These are phyloP conservation scores for Anguilla japonica DNA, from an alignment of 2,113 vertebrate species.

Conservation along the genomic window DNA sequence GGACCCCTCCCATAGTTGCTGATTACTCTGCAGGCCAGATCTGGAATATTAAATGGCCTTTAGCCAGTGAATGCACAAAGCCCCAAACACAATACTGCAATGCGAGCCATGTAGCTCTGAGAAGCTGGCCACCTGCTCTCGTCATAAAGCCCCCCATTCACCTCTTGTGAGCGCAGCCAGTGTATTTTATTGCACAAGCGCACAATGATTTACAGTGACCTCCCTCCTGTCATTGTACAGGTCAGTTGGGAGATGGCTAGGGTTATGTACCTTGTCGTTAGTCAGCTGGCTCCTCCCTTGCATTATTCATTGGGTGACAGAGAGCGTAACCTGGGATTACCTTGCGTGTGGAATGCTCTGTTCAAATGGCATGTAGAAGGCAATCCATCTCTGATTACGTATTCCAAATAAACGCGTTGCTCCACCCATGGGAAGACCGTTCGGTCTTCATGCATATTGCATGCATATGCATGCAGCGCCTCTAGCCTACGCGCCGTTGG, in stretches of 20 bases:
- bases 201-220: not conserved
- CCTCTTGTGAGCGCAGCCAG: conserved; percentile 2
- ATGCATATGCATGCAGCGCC: not conserved
- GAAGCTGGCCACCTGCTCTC: conserved; percentile 18
- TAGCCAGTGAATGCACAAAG: not conserved
- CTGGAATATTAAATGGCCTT: not conserved
- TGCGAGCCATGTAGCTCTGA: not conserved
- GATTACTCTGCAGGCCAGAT: not conserved
- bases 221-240: conserved; percentile 28
- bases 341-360: conserved; percentile 42
- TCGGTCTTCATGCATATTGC: not conserved
- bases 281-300: conserved; percentile 70
- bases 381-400: conserved; percentile 17
- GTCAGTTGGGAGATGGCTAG: conserved; percentile 65
- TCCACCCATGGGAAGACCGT: not conserved
- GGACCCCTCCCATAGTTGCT: not conserved
- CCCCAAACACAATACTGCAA: not conserved
- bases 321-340: conserved; percentile 54
- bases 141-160: conserved; percentile 13
- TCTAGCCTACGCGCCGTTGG: not conserved
- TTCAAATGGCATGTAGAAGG: conserved; percentile 17
- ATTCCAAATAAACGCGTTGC: not conserved
- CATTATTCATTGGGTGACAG: conserved; percentile 73
- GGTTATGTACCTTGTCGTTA: conserved; percentile 57
- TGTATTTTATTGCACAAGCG: conserved; percentile 38